Evolutionary conservation across 2,797 vertebrate genomes (phyloP), one percentile per base, ranked within the genome.

Genomic region (Brachymystax lenok): DNA sequence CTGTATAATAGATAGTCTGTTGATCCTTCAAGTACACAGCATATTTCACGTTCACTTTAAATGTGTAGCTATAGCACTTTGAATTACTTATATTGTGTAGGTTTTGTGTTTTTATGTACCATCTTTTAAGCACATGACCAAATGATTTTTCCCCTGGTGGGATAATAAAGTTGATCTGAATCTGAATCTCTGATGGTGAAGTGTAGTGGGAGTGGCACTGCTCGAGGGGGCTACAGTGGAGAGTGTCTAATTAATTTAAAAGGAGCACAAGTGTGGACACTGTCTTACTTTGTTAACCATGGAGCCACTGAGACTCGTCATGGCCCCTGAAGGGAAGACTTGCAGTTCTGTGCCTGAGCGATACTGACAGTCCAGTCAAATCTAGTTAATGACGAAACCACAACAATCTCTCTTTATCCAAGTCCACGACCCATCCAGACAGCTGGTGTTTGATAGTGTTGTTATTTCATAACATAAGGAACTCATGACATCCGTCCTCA

Each of bases 301-400:
- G 68, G 35, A 74, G 79, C 80, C 69, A 33, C 74, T 68, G 74
- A 69, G 51, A 80, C 69, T 33, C 63, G n/a, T 13, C 24, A 68
- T 51, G 12, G 75, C 74, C 73, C 73, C 76, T 46, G 14, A 54
- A 59, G 63, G 78, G 75, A 33, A 33, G 63, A 66, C 63, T 24
- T 24, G 73, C 27, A 51, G 50, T 71, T 70, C 67, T 72, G 76
- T 69, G 75, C 77, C 74, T 83, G 74, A 85, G 74, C 69, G 77
- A 83, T 85, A 85, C 88, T 84, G 84, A 83, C 83, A 79, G 74
- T 76, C 76, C 77, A 82, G 84, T 79, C 84, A 76, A 83, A 79
- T 59, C 69, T 68, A 73, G 79, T 84, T 82, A 84, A 85, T 84
- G 72, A 80, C 24, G 82, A 80, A 74, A 75, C 66, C 77, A 51